Percentiles rank a stretch among this genome's conserved stretches.
phyloP scores from a whole-genome alignment of 2,888 invertebrate species.

The Brenthis hecate region DNA sequence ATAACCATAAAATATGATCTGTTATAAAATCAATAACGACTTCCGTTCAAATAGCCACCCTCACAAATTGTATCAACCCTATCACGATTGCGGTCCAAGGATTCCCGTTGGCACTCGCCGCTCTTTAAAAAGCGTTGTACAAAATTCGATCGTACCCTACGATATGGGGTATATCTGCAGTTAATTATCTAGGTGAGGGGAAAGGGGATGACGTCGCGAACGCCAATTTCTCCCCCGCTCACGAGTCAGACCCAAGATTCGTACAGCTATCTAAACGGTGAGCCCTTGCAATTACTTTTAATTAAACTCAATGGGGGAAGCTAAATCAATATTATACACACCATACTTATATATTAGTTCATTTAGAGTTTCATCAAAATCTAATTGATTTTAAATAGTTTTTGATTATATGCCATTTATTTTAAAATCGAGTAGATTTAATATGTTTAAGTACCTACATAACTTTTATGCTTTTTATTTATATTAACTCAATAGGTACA shows the following conservation, averaged over 20 bases:
- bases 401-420: not conserved
- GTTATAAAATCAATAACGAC: constrained; percentile 77
- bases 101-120: constrained; percentile 55
- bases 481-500: no score
- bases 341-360: constrained; percentile 5
- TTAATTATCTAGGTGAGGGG: constrained; percentile 76
- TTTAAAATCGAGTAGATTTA: no score
- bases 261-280: constrained; percentile 61
- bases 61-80: constrained; percentile 74
- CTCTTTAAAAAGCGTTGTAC: constrained; percentile 74
- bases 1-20: not conserved
- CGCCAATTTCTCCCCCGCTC: constrained; percentile 64
- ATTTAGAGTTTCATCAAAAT: constrained; percentile 16
- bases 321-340: constrained; percentile 35
- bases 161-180: constrained; percentile 72
- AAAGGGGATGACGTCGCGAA: constrained; percentile 66
- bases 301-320: constrained; percentile 63
- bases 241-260: constrained; percentile 58
- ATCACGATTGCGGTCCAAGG: constrained; percentile 57
- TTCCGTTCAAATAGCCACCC: constrained; percentile 74
- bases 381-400: not conserved
- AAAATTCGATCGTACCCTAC: constrained; percentile 72
- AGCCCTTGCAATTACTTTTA: constrained; percentile 74
- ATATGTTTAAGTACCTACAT: no score
- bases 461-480: no score